phyloP scores from a whole-genome alignment of 1,140 invertebrate species.

The Saccostrea glomerata region DNA sequence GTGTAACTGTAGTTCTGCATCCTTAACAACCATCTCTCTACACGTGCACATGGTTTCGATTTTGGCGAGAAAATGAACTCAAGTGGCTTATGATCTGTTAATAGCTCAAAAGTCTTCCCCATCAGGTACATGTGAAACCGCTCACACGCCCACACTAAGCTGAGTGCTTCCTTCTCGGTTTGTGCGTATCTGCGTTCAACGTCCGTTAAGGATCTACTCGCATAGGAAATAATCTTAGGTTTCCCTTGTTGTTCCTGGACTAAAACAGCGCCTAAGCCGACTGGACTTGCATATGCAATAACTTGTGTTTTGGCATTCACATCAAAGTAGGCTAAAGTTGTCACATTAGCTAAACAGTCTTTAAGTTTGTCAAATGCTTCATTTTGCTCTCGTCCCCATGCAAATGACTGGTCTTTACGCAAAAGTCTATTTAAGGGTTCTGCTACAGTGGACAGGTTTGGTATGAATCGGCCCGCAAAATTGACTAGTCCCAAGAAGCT shows the following conservation, averaged over 20 bases:
- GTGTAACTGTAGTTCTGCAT: too few species aligned
- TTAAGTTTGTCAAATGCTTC: slow-evolving; percentile 8
- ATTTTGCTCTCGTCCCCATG: slow-evolving; percentile 37
- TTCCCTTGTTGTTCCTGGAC: slow-evolving; percentile 43
- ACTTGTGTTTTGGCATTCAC: slow-evolving; percentile 29
- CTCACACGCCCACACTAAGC: too few species aligned
- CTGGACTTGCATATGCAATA: slow-evolving; percentile 47
- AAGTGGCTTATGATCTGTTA: too few species aligned
- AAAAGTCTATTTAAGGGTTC: slow-evolving; percentile 24
- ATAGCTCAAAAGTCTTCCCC: too few species aligned
- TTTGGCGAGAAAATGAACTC: too few species aligned
- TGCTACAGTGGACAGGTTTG: slow-evolving; percentile 24
- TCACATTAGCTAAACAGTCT: background rate
- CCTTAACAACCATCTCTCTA: too few species aligned
- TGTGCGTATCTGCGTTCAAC: too few species aligned
- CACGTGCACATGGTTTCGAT: too few species aligned
- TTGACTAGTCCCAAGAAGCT: slow-evolving; percentile 48
- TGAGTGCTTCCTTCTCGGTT: too few species aligned
- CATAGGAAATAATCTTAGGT: too few species aligned
- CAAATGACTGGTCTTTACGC: background rate
- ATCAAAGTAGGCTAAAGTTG: slow-evolving; percentile 35
- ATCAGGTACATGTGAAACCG: too few species aligned
- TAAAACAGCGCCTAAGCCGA: slow-evolving; percentile 49
- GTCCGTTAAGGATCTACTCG: too few species aligned
- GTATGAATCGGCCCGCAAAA: slow-evolving; percentile 45